These are phyloP conservation scores for Galagoides demidoff DNA, from an alignment of 2,797 vertebrate genomes.

Conservation along the genomic window DNA sequence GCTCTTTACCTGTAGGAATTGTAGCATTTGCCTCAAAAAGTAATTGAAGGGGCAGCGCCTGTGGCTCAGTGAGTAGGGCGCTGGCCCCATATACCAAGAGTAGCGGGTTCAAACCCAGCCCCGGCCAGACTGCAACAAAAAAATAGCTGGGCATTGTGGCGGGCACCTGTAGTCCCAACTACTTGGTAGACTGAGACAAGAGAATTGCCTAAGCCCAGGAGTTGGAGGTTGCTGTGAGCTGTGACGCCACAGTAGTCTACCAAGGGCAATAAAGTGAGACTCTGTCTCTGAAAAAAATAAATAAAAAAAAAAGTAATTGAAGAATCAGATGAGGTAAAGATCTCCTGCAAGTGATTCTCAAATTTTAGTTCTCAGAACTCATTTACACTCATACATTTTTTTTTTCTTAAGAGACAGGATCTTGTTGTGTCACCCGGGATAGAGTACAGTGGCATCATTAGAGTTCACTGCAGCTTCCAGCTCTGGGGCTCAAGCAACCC, in stretches of 20 bases:
- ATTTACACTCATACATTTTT: not conserved
- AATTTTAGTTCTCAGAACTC: not conserved
- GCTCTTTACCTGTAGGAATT: accelerated
- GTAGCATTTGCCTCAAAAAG: not conserved
- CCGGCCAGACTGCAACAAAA: no score
- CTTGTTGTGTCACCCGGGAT: not conserved
- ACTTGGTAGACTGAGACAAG: no score
- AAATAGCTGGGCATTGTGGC: no score
- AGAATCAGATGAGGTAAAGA: not conserved
- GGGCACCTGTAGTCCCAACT: no score
- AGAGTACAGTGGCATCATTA: not conserved
- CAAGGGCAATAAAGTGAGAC: no score
- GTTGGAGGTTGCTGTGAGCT: no score
- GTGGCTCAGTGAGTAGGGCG: no score
- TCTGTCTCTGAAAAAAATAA: no score
- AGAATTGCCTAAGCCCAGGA: no score
- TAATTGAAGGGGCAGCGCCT: not conserved
- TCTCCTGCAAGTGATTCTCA: not conserved
- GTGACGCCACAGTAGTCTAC: no score
- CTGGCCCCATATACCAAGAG: no score
- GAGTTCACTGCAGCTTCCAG: not conserved
- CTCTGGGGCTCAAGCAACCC: not conserved
- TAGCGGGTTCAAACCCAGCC: no score
- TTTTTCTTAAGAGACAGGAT: not conserved
- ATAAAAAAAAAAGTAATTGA: not conserved